These are phyloP conservation scores for Scomber colias DNA, from an alignment of 2,113 vertebrate species.

Conservation along the genomic window DNA sequence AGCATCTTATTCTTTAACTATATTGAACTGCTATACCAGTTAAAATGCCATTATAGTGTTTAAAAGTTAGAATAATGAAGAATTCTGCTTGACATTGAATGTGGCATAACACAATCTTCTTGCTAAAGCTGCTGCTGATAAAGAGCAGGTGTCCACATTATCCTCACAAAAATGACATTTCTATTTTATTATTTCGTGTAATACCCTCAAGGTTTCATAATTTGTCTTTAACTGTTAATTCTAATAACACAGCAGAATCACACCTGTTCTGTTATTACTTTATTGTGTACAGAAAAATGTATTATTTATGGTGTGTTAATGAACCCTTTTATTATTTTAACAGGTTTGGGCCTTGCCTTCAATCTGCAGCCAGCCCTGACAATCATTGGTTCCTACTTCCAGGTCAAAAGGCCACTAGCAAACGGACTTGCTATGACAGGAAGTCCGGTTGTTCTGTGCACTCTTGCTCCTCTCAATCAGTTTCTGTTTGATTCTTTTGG, in stretches of 20 bases:
- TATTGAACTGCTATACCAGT: neutral
- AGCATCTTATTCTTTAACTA: neutral
- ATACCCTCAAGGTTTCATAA: too few relatives aligned
- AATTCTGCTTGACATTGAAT: too few relatives aligned
- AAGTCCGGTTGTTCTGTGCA: conserved; percentile 86
- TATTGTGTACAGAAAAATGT: neutral
- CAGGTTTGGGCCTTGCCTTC: conserved; percentile 88
- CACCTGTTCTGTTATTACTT: neutral
- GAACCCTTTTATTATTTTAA: conserved; percentile 15
- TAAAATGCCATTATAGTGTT: neutral
- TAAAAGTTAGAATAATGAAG: too few relatives aligned
- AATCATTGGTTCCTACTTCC: conserved; percentile 88
- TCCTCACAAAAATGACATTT: too few relatives aligned
- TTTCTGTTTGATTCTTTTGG: conserved; percentile 88
- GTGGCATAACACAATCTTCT: too few relatives aligned
- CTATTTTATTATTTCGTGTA: too few relatives aligned
- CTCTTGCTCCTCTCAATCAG: conserved; percentile 88
- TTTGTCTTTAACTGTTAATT: too few relatives aligned
- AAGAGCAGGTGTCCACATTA: too few relatives aligned
- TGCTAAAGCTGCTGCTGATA: too few relatives aligned
- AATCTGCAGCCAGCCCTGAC: conserved; percentile 90
- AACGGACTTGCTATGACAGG: conserved; percentile 89
- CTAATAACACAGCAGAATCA: too few relatives aligned
- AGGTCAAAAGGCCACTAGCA: conserved; percentile 84
- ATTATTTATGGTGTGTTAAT: neutral